Evolutionary conservation across 2,888 invertebrate species (phyloP), one percentile per base, ranked within the genome.

Genomic region (Luffia ferchaultella): DNA sequence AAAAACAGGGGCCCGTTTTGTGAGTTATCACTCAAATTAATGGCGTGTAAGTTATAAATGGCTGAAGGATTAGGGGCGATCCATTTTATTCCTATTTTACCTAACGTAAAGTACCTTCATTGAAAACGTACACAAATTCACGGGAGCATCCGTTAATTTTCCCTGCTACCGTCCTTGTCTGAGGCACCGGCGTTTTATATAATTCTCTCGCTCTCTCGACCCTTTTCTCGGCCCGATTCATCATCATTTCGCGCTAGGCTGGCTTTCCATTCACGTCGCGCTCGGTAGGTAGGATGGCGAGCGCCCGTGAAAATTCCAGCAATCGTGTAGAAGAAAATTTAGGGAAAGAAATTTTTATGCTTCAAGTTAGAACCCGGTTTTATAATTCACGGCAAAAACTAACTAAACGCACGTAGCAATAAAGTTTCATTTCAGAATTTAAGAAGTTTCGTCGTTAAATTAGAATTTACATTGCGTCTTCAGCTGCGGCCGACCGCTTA

Each of bases 31-130:
- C 75, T 76, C 77, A 77, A 83, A 80, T 82, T 83, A 83, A 83
- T 83, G 82, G 78, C 73, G 79, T 82, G 82, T 80, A 72, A 82
- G 78, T 78, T 83, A 82, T 82, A 82, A 82, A 83, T 83, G 82
- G 79, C 76, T 70, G 71, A 59, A 60, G 77, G 82, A 82, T 82
- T 83, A 82, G 72, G 75, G 64, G 56, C 73, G 73, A 78, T 77
- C 78, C 78, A 68, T 78, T 82, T 83, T 79, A 77, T 80, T 80
- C 79, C 80, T 78, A 79, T 79, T 80, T 80, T 80, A 79, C 80
- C 80, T 80, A 79, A 79, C 73, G 74, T 76, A 73, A 82, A 78
- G 77, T 76, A 73, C 75, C 73, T 78, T 80, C 79, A 83, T 82
- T 83, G 83, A 82, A 82, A 78, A 76, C 75, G 74, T 77, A 82